Evolutionary conservation across 2,888 invertebrate species (phyloP).

Genomic region (Oscheius sp.): DNA sequence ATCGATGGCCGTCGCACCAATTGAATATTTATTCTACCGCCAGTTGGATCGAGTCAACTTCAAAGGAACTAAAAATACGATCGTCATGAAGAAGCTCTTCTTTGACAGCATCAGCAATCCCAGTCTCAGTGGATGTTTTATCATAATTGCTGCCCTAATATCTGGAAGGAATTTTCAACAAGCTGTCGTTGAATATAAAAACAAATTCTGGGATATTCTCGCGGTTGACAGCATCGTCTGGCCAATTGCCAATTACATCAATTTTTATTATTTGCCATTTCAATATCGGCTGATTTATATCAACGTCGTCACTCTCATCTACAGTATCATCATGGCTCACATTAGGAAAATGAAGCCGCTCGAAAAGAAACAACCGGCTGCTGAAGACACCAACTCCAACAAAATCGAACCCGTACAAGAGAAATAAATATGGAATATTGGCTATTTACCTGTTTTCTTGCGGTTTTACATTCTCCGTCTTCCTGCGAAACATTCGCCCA

Average conservation of each 20-base stretch:
- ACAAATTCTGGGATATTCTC: slow-evolving; percentile 28
- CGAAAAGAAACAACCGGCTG: not conserved
- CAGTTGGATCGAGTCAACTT: slow-evolving; percentile 10
- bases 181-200: slow-evolving; percentile 10
- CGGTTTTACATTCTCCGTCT: no score
- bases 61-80: not conserved
- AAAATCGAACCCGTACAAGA: no score
- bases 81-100: slow-evolving; percentile 29
- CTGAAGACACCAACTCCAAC: no score
- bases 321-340: slow-evolving; percentile 24
- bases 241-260: slow-evolving; percentile 25
- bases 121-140: slow-evolving; percentile 13
- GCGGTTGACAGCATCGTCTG: slow-evolving; percentile 10
- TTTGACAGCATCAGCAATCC: slow-evolving; percentile 26
- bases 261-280: slow-evolving; percentile 24
- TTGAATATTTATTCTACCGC: slow-evolving; percentile 23
- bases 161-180: slow-evolving; percentile 15
- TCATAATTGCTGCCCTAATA: slow-evolving; percentile 9
- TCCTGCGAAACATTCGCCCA: no score
- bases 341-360: slow-evolving; percentile 24
- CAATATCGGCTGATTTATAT: slow-evolving; percentile 20
- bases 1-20: slow-evolving; percentile 1
- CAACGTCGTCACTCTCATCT: slow-evolving; percentile 19
- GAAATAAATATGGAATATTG: no score
- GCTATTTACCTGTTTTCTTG: no score